Conservation (phyloP, 1,140 invertebrate species). For the Phthorimaea operculella region DNA sequence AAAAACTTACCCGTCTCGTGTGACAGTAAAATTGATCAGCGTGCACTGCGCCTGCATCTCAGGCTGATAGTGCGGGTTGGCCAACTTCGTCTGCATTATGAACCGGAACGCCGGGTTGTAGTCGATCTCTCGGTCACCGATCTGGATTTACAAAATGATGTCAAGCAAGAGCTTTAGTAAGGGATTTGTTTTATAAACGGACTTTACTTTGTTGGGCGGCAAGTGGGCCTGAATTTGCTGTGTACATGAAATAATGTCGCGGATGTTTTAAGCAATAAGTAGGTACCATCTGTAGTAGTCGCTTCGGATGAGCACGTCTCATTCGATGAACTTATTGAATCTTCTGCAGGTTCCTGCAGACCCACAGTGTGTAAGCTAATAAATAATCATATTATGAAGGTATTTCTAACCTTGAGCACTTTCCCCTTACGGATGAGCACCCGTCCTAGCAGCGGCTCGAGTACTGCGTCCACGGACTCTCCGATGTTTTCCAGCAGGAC, state of each 20-base stretch:
- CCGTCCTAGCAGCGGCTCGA: constrained; percentile 88
- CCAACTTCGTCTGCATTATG: constrained; percentile 93
- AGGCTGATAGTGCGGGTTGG: constrained; percentile 95
- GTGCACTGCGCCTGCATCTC: constrained; percentile 97
- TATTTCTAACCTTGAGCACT: neutral
- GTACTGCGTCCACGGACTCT: constrained; percentile 88
- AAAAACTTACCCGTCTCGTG: constrained; percentile 64
- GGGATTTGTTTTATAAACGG: no score
- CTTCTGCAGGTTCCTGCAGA: no score
- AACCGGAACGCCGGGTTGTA: constrained; percentile 83
- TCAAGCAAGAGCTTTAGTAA: neutral
- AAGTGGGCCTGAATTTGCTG: no score
- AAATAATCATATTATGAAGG: no score
- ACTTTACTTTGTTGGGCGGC: no score
- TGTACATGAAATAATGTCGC: no score
- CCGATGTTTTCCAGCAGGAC: constrained; percentile 92
- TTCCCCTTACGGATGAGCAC: constrained; percentile 74
- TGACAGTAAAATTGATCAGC: constrained; percentile 95
- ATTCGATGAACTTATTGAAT: no score
- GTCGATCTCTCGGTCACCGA: constrained; percentile 93
- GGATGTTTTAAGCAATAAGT: no score
- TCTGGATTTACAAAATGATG: constrained; percentile 51
- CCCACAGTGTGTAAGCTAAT: no score
- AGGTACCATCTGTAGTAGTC: no score
- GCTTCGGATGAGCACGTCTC: no score